Conservation (phyloP, 1,140 invertebrate species). For the Leptinotarsa texana region DNA sequence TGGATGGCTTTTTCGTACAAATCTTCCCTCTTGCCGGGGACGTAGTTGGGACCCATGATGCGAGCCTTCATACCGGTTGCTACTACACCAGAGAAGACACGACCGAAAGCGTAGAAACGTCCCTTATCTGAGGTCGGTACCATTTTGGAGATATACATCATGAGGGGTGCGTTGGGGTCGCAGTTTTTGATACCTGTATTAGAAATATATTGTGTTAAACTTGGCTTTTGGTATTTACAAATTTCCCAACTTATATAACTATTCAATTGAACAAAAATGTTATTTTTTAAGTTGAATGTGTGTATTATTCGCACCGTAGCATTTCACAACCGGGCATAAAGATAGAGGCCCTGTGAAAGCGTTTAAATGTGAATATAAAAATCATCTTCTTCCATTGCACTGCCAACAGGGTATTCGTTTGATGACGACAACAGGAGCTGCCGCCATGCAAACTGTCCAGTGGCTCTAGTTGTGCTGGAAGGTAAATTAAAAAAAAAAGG, state of each 20-base stretch:
- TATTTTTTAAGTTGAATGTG: neutral
- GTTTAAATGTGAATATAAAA: constrained; percentile 31
- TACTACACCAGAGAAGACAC: constrained; percentile 97
- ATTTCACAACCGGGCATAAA: constrained; percentile 39
- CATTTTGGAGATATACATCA: constrained; percentile 99
- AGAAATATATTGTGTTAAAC: neutral
- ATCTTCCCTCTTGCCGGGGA: constrained; percentile 98
- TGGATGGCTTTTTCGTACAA: constrained; percentile 99
- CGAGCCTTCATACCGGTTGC: constrained; percentile 94
- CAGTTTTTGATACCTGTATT: constrained; percentile 71
- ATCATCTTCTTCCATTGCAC: constrained; percentile 43
- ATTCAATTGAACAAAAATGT: no score
- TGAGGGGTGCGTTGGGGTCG: constrained; percentile 94
- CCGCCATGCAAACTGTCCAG: constrained; percentile 32
- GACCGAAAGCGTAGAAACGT: constrained; percentile 99
- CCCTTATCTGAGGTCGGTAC: constrained; percentile 99
- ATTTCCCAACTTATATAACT: no score
- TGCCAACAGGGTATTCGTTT: constrained; percentile 36
- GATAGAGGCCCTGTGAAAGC: constrained; percentile 42
- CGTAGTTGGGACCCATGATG: constrained; percentile 98
- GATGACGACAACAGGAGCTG: constrained; percentile 14
- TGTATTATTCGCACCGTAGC: constrained; percentile 31
- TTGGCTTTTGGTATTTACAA: neutral
- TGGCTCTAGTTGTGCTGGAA: constrained; percentile 41
- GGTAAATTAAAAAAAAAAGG: neutral